Percentiles rank a stretch among this genome's conserved stretches.
phyloP scores from a whole-genome alignment of 2,888 invertebrate species.

The Diarsia dahlii region DNA sequence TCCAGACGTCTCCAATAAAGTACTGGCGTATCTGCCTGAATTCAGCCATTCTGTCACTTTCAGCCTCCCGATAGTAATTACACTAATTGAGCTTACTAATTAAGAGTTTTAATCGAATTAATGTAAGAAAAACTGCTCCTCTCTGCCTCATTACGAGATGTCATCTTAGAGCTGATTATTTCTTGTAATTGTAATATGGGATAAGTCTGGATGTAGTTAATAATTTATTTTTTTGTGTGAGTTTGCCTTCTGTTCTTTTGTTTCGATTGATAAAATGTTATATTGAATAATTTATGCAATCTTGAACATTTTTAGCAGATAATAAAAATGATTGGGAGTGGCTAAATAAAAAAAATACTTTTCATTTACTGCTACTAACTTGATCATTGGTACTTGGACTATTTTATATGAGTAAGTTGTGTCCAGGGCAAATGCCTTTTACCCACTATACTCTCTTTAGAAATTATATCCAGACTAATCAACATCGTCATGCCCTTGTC shows the following conservation, averaged over 20 bases:
- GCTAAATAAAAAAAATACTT: background rate
- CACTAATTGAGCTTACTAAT: conserved; percentile 78
- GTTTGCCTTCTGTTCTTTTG: background rate
- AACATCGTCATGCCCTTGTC: no score
- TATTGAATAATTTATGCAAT: background rate
- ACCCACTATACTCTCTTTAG: background rate
- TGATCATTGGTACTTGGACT: background rate
- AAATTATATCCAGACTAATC: background rate
- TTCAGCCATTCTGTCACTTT: conserved; percentile 57
- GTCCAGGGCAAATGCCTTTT: background rate
- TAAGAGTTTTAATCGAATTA: conserved; percentile 73
- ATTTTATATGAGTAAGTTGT: background rate
- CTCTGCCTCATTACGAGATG: conserved; percentile 61
- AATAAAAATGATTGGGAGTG: background rate
- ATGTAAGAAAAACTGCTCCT: conserved; percentile 68
- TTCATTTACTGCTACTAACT: background rate
- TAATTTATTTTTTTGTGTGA: background rate
- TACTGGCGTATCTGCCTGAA: conserved; percentile 33
- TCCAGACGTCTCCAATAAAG: conserved; percentile 46
- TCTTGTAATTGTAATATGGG: conserved; percentile 31
- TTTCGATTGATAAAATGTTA: background rate
- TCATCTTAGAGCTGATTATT: conserved; percentile 53
- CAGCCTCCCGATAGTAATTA: conserved; percentile 71
- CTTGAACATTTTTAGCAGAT: background rate
- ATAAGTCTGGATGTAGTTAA: background rate